Conservation (phyloP, 2,113 vertebrate genomes). For the Hylia prasina region DNA sequence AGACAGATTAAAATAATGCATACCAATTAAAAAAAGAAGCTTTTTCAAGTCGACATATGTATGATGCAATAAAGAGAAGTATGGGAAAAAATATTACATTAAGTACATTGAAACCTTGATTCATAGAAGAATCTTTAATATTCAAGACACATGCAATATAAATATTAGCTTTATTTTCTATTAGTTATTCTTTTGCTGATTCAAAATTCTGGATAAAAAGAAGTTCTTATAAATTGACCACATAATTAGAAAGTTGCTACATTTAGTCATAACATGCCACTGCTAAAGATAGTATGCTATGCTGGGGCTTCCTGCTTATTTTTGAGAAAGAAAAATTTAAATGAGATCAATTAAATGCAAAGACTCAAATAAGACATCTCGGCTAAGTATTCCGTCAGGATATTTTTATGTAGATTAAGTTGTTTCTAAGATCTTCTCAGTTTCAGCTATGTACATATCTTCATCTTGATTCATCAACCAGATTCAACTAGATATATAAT, state of each 20-base stretch:
- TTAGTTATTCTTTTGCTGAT: not conserved
- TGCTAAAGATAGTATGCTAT: not conserved
- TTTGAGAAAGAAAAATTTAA: not conserved
- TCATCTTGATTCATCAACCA: not conserved
- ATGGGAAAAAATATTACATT: not conserved
- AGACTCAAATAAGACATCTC: not conserved
- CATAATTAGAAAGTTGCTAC: not conserved
- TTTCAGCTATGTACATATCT: not conserved
- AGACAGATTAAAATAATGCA: not conserved
- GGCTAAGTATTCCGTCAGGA: not conserved
- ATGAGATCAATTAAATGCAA: not conserved
- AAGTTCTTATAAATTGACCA: not conserved
- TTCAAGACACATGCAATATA: not conserved
- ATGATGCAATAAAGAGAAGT: not conserved
- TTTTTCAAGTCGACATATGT: not conserved
- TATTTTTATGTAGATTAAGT: not conserved
- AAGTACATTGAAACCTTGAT: not conserved
- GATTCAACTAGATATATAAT: not conserved
- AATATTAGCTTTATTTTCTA: not conserved
- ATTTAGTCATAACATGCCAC: not conserved
- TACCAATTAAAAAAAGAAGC: not conserved
- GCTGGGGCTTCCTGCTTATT: not conserved
- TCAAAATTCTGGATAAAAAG: not conserved
- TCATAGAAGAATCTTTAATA: not conserved
- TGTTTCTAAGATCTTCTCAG: not conserved